Percentiles rank a stretch among this genome's conserved stretches.
Evolutionary conservation across 2,888 invertebrate species (phyloP).

Genomic region (Anthrax anthrax): DNA sequence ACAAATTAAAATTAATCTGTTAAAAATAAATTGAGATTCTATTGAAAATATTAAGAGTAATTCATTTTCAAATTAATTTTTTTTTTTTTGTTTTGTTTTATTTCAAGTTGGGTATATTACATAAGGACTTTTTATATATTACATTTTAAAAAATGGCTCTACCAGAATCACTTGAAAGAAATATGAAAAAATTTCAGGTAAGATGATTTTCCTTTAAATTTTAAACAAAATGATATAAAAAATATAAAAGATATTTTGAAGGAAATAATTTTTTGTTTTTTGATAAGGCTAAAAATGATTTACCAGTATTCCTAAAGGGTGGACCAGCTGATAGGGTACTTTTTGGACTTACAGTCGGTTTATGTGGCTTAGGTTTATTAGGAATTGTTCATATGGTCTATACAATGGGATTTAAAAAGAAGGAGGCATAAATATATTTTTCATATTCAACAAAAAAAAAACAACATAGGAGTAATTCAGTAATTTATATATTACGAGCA

Average conservation of each 20-base stretch:
- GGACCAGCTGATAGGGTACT: constrained; percentile 28
- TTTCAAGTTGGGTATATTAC: too few species aligned
- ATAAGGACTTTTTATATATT: neutral
- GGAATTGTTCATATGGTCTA: constrained; percentile 25
- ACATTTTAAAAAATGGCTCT: constrained; percentile 22
- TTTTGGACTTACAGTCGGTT: constrained; percentile 28
- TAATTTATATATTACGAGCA: too few species aligned
- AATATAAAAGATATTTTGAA: too few species aligned
- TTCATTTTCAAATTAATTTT: too few species aligned
- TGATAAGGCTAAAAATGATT: constrained; percentile 26
- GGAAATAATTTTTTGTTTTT: constrained; percentile 1
- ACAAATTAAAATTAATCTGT: too few species aligned
- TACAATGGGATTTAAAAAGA: constrained; percentile 29
- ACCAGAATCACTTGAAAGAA: constrained; percentile 26
- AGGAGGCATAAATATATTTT: constrained; percentile 10
- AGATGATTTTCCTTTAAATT: neutral
- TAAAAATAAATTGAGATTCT: too few species aligned
- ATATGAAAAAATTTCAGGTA: constrained; percentile 31
- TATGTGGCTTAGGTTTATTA: constrained; percentile 29
- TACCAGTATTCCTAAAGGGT: constrained; percentile 32
- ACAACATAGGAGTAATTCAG: too few species aligned
- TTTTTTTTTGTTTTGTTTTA: too few species aligned
- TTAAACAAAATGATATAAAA: neutral
- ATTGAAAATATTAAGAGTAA: too few species aligned
- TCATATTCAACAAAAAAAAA: too few species aligned